Conservation (phyloP, 2,797 vertebrate genomes). For the Bradypus variegatus region DNA sequence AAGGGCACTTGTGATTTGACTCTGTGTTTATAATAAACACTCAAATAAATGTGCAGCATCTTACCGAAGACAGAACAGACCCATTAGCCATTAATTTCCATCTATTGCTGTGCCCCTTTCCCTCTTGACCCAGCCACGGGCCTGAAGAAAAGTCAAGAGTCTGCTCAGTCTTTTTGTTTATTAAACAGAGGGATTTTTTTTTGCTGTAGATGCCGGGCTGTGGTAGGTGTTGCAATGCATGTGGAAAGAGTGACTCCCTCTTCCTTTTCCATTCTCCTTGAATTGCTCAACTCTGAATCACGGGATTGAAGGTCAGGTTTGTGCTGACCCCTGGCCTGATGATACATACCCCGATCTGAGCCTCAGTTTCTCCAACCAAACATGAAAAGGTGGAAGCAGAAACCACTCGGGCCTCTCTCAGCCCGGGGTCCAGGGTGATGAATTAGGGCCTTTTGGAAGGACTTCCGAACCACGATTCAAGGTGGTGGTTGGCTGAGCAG, state of each 20-base stretch:
- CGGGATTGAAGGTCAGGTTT: accelerated
- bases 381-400: neutral
- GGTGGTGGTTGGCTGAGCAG: accelerated
- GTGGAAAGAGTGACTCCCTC: accelerated
- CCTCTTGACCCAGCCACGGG: neutral
- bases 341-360: accelerated
- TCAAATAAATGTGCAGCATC: neutral
- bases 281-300: accelerated
- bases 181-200: neutral
- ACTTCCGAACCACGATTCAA: neutral
- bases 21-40: neutral
- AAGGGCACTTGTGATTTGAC: neutral
- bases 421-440: neutral
- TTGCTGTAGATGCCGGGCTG: neutral
- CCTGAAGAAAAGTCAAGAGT: neutral
- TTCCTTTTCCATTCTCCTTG: no score
- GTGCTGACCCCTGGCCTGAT: neutral
- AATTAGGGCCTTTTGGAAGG: neutral
- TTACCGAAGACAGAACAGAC: accelerated
- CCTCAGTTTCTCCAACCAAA: neutral
- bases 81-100: accelerated
- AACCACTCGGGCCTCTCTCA: accelerated
- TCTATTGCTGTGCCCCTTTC: neutral
- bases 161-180: accelerated
- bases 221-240: accelerated